These are phyloP conservation scores for Stichopus horrens DNA, from an alignment of 53 echinoderm and acorn worm species.

Conservation along the genomic window DNA sequence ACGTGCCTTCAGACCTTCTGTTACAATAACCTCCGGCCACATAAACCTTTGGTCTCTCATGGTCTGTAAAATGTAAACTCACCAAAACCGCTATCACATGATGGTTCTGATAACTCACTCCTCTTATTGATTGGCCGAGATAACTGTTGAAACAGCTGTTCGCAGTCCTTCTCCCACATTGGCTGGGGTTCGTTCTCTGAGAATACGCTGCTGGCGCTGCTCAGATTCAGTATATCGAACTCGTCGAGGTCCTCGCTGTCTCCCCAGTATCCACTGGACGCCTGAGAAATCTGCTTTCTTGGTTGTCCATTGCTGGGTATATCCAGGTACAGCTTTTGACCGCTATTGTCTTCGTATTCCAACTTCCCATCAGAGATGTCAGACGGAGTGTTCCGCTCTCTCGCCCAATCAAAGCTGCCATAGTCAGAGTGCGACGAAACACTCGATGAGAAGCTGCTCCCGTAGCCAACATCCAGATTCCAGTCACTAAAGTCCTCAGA, in stretches of 20 bases:
- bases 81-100: too few relatives aligned
- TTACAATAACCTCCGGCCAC: too few relatives aligned
- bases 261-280: slow-evolving; percentile 29
- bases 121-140: too few relatives aligned
- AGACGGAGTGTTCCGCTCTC: neutral
- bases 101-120: too few relatives aligned
- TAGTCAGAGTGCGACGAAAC: neutral
- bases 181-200: neutral
- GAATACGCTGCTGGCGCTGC: slow-evolving; percentile 18
- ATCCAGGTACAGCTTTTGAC: neutral
- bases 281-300: slow-evolving; percentile 5
- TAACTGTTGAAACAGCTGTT: neutral
- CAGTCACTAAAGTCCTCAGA: neutral
- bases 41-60: too few relatives aligned
- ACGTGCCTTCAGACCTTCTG: too few relatives aligned
- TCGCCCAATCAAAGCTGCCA: neutral
- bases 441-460: neutral
- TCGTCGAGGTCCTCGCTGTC: neutral
- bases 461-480: neutral
- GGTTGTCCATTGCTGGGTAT: neutral
- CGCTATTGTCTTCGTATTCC: neutral
- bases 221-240: neutral
- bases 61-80: too few relatives aligned
- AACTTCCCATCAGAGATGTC: neutral
- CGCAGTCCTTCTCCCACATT: neutral